Evolutionary conservation across 2,888 invertebrate species (phyloP).

Genomic region (Stramonita haemastoma): DNA sequence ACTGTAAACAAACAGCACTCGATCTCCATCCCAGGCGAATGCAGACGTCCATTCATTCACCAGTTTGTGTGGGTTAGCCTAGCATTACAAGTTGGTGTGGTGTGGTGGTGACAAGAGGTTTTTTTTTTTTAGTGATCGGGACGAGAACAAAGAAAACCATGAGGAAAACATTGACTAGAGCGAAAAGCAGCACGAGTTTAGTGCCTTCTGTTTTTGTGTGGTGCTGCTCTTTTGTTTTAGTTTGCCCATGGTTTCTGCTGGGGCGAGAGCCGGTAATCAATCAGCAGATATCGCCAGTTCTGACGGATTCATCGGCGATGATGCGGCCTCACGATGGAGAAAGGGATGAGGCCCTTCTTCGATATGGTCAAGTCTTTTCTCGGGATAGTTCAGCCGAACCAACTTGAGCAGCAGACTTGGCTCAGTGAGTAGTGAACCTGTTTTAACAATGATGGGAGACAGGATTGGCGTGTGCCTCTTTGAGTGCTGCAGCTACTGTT

Average conservation of each 20-base stretch:
- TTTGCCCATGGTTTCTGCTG: background rate
- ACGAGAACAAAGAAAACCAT: background rate
- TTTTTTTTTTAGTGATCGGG: background rate
- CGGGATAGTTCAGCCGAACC: slow-evolving; percentile 59
- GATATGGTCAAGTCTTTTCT: slow-evolving; percentile 66
- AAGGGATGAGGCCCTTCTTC: slow-evolving; percentile 64
- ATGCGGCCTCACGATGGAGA: slow-evolving; percentile 54
- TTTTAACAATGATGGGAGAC: background rate
- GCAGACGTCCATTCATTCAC: background rate
- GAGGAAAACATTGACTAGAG: background rate
- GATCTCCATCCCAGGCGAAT: slow-evolving; percentile 15
- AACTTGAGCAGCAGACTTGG: slow-evolving; percentile 53
- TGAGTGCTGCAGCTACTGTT: background rate
- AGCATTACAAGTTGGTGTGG: background rate
- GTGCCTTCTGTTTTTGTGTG: background rate
- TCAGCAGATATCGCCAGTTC: slow-evolving; percentile 36
- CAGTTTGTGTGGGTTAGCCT: background rate
- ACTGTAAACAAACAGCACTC: slow-evolving; percentile 25
- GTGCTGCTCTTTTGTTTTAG: slow-evolving; percentile 42
- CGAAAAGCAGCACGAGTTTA: background rate
- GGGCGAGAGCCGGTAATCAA: slow-evolving; percentile 27
- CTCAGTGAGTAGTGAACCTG: slow-evolving; percentile 63
- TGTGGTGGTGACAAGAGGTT: background rate
- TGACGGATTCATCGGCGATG: background rate
- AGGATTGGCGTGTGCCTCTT: background rate